Base-by-base conservation (phyloP, 2,113 vertebrate species). In the Riparia riparia region DNA sequence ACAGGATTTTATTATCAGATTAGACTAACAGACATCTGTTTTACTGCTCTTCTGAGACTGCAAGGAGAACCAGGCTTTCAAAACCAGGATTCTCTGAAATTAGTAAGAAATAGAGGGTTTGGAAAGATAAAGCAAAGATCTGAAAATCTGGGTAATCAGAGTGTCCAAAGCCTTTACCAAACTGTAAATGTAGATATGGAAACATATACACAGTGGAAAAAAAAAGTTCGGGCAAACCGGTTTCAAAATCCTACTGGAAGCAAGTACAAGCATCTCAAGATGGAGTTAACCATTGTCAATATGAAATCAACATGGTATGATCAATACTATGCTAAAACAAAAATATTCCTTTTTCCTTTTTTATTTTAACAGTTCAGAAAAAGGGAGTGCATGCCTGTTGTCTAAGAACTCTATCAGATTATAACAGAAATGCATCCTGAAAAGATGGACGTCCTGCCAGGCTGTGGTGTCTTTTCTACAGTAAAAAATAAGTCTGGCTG, bases 1-100 rank as follows among this genome's bases (percentile, higher is more conserved):
- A 91, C 68, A 86, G 91, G 90, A 95, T 86, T 96, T 96, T 84
- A 94, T 97, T 82, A 91, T 95, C 86, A 83, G 60, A 95, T 96
- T 78, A 85, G 76, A 93, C 90, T 92, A 94, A 96, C 90, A 95
- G 95, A 89, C 90, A 96, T 95, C 92, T 96, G 92, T 45, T 89
- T 91, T 74, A 74, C 81, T 82, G 84, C 56, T 94, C 70, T 89
- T 4, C 3, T 84, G 81, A 91, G 73, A 85, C 90, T 87, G 82
- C 49, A 94, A 93, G 74, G 63, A 89, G 81, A 94, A 83, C 63
- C 47, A 93, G 94, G 83, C 95, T 89, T 73, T 96, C 83, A 90
- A 93, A 92, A 91, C 45, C 64, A 92, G 65, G 65, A 89, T 81
- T 90, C 94, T 97, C 90, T 92, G 17, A 93, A 95, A 82, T 76